phyloP scores from a whole-genome alignment of 2,888 invertebrate genomes.

The Caenorhabditis parvicauda region DNA sequence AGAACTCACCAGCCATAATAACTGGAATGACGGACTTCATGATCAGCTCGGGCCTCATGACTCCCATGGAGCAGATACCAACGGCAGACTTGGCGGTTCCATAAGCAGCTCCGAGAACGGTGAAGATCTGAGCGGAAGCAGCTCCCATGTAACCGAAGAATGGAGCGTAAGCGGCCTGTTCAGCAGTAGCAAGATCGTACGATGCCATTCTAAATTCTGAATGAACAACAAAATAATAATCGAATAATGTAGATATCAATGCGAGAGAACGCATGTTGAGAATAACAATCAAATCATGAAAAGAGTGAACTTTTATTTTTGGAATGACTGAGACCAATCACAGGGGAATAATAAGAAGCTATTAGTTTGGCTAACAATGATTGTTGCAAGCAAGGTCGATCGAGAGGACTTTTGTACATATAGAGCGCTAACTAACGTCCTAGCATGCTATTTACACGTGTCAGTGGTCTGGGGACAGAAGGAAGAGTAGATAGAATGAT shows the following conservation, averaged over 20 bases:
- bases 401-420: too few relatives aligned
- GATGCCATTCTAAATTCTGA: slow-evolving; percentile 8
- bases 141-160: slow-evolving; percentile 58
- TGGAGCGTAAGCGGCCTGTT: slow-evolving; percentile 50
- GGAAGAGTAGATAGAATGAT: too few relatives aligned
- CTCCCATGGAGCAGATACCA: slow-evolving; percentile 99
- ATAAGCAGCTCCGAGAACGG: slow-evolving; percentile 52
- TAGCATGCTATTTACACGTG: slow-evolving; percentile 22
- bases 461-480: background rate
- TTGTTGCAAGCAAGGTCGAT: too few relatives aligned
- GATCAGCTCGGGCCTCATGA: slow-evolving; percentile 99
- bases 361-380: too few relatives aligned
- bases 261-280: background rate
- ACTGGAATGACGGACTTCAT: slow-evolving; percentile 99
- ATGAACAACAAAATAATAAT: background rate
- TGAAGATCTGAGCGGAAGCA: slow-evolving; percentile 48
- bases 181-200: slow-evolving; percentile 50
- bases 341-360: too few relatives aligned
- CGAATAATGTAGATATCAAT: background rate
- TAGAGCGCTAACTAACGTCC: too few relatives aligned
- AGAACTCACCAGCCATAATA: slow-evolving; percentile 57
- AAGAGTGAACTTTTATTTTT: background rate
- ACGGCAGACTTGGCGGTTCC: slow-evolving; percentile 98
- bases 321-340: background rate
- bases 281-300: too few relatives aligned